Percentiles rank a stretch among this genome's conserved stretches.
Evolutionary conservation across 2,113 vertebrate species (phyloP).

Genomic region (Poeciliopsis retropinna): DNA sequence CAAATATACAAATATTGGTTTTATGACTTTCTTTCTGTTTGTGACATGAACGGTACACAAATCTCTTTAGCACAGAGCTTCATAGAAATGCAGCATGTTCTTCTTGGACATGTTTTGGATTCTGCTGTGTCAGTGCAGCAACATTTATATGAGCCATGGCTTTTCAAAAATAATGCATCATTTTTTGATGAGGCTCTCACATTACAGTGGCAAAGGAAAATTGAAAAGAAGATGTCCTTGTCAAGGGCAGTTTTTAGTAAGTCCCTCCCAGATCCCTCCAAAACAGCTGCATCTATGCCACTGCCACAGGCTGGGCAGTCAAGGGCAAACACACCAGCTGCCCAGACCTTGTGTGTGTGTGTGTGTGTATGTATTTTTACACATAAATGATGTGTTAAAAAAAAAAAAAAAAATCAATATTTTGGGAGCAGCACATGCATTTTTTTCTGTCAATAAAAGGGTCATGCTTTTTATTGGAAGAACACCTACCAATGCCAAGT

Average conservation of each 20-base stretch:
- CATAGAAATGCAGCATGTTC: no score
- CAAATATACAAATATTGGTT: not conserved
- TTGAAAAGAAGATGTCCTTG: conserved; percentile 52
- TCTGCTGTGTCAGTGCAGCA: not conserved
- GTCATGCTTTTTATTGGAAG: not conserved
- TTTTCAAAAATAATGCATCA: not conserved
- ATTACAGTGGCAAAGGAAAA: not conserved
- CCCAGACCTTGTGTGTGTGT: conserved; percentile 42
- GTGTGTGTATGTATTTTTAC: conserved; percentile 22
- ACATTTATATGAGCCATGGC: not conserved
- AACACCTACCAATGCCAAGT: not conserved
- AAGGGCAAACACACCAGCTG: conserved; percentile 77
- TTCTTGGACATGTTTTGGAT: not conserved
- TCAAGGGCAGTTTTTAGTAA: conserved; percentile 64
- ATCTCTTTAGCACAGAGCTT: no score
- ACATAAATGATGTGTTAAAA: conserved; percentile 5
- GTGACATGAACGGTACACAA: not conserved
- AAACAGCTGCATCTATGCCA: conserved; percentile 71
- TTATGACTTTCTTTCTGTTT: not conserved
- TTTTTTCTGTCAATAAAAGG: not conserved
- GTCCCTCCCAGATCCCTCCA: conserved; percentile 59
- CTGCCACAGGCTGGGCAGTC: conserved; percentile 68
- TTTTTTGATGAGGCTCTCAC: not conserved
- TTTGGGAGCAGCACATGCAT: conserved; percentile 3
- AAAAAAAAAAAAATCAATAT: conserved; percentile 11